Base-by-base conservation (phyloP, 1,140 invertebrate species). In the Drosophila novamexicana region DNA sequence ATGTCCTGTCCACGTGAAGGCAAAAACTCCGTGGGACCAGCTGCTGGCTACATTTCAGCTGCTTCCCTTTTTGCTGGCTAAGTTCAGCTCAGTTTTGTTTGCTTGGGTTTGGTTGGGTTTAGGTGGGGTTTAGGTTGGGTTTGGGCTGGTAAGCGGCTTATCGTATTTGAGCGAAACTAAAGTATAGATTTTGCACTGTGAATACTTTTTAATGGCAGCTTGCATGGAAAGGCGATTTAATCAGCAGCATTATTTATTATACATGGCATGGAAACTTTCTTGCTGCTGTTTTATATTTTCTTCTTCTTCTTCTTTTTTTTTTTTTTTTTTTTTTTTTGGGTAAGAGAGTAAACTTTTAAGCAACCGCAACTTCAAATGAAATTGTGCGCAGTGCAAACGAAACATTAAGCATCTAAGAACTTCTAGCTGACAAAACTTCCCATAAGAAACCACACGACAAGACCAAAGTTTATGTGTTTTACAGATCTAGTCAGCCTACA, bases 211-310 rank as follows among this genome's bases (percentile, higher is more conserved):
- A 88, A 88, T 88, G 83, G 84, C 83, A 75, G 53, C 64, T 88
- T 88, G 77, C 81, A 79, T 69, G 86, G 54, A 64, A 78, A 82
- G 80, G 70, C 84, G 83, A 89, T 89, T 89, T 88, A 88, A 89
- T 88, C 83, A 88, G 84, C 67, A 77, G 83, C 77, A 89, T 88
- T 89, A 88, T 88, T 88, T 88, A 88, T 88, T 88, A 75, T 89
- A 88, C 73, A 86, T 86, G 56, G 79, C 83, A 67, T 53, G 82
- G 52, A 59, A 81, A 75, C 70, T 88, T 86, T 77, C 54, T 58
- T 40, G 76, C 68, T 88, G 68, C 76, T 53, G 54, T 9, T 58
- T n/a, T 50, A 14, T 56, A 47, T 50, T 34, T 29, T 7, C 18
- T 18, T 18, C 18, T 18, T 18, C 16, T 7, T 34, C 57, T 74